phyloP scores from a whole-genome alignment of 2,888 invertebrate genomes.

The Electrophaes corylata region DNA sequence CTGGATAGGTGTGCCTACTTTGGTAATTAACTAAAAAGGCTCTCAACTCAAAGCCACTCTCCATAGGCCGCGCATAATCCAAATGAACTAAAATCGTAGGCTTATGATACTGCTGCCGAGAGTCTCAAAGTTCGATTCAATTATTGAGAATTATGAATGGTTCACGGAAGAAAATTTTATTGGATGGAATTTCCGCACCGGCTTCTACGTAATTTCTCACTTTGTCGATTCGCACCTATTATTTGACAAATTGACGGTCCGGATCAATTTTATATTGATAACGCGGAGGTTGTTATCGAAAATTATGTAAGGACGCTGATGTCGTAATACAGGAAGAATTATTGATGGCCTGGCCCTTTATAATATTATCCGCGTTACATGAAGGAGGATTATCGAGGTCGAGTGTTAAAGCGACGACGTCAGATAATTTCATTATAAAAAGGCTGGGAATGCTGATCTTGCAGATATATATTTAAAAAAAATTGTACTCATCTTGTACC shows the following conservation, averaged over 20 bases:
- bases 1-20: constrained; percentile 38
- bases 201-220: constrained; percentile 65
- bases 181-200: constrained; percentile 66
- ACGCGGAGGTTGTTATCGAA: constrained; percentile 47
- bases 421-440: constrained; percentile 39
- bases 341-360: constrained; percentile 43
- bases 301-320: constrained; percentile 46
- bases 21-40: constrained; percentile 65
- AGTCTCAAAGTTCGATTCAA: constrained; percentile 72
- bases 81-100: constrained; percentile 65
- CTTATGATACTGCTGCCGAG: constrained; percentile 58
- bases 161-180: constrained; percentile 69
- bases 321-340: constrained; percentile 48
- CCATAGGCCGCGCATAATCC: constrained; percentile 48
- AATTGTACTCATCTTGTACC: too few relatives aligned
- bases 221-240: constrained; percentile 63
- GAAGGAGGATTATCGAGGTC: constrained; percentile 41
- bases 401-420: constrained; percentile 30
- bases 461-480: too few relatives aligned
- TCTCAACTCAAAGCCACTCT: constrained; percentile 41
- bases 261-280: constrained; percentile 48
- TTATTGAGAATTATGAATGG: constrained; percentile 76
- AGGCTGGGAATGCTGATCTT: constrained; percentile 20
- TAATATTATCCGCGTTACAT: constrained; percentile 33
- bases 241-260: constrained; percentile 58